A percentile compares a stretch with the other conserved stretches of the same genome.
Evolutionary conservation across 2,888 invertebrate species (phyloP).

Genomic region (Leptopilina drosophilae): DNA sequence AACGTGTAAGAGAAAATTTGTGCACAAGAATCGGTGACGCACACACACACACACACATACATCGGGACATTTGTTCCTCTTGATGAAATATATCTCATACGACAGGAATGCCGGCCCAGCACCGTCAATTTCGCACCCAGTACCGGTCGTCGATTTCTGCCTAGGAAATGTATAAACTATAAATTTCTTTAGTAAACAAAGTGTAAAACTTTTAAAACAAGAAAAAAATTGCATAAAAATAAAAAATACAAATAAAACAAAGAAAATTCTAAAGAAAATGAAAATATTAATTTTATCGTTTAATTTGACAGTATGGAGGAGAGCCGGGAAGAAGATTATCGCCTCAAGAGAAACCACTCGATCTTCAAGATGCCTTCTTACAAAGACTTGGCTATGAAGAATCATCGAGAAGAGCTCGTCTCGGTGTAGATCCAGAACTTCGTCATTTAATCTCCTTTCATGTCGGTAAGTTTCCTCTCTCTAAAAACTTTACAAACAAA

Average conservation of each 20-base stretch:
- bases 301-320: slow-evolving; percentile 77
- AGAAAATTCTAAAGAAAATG: slow-evolving; percentile 26
- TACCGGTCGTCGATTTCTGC: too few relatives aligned
- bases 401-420: slow-evolving; percentile 79
- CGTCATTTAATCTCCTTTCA: slow-evolving; percentile 82
- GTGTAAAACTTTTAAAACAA: too few relatives aligned
- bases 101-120: too few relatives aligned
- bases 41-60: too few relatives aligned
- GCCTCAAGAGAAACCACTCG: slow-evolving; percentile 79
- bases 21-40: too few relatives aligned
- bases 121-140: too few relatives aligned
- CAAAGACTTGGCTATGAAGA: slow-evolving; percentile 81
- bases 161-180: too few relatives aligned
- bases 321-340: slow-evolving; percentile 80
- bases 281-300: slow-evolving; percentile 37
- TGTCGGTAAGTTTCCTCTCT: slow-evolving; percentile 74
- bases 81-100: too few relatives aligned
- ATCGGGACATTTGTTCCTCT: too few relatives aligned
- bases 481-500: background rate
- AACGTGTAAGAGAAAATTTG: too few relatives aligned
- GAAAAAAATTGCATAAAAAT: background rate
- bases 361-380: slow-evolving; percentile 82
- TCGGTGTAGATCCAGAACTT: slow-evolving; percentile 83
- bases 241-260: slow-evolving; percentile 41
- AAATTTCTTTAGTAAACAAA: too few relatives aligned